These are phyloP conservation scores for Ophonus ardosiacus DNA, from an alignment of 2,888 invertebrate species.

Conservation along the genomic window DNA sequence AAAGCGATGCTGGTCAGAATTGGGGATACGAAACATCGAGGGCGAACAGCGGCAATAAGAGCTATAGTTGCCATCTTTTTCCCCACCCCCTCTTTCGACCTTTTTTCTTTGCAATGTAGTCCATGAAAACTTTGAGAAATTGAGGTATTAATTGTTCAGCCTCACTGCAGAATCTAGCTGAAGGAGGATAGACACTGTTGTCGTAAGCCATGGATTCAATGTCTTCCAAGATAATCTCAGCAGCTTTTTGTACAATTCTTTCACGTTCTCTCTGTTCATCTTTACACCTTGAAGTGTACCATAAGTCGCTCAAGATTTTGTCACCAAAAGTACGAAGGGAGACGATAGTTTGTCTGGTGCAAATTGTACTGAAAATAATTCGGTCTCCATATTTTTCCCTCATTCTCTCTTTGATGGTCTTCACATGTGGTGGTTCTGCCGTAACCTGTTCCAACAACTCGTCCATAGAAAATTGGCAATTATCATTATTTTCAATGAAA, in stretches of 20 bases:
- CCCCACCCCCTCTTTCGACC: not conserved
- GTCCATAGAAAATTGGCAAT: slow-evolving; percentile 42
- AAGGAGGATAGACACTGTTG: not conserved
- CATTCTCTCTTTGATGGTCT: slow-evolving; percentile 52
- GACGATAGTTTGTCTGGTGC: slow-evolving; percentile 26
- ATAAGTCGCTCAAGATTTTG: slow-evolving; percentile 33
- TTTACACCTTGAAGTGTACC: slow-evolving; percentile 24
- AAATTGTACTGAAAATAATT: slow-evolving; percentile 17
- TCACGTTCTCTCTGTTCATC: slow-evolving; percentile 34
- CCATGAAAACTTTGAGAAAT: not conserved
- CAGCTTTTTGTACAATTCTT: slow-evolving; percentile 49
- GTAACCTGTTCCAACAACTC: slow-evolving; percentile 58
- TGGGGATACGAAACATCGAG: slow-evolving; percentile 51
- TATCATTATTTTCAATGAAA: slow-evolving; percentile 14
- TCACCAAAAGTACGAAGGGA: slow-evolving; percentile 23
- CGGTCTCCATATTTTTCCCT: slow-evolving; percentile 33
- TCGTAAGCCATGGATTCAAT: slow-evolving; percentile 21
- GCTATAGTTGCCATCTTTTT: not conserved
- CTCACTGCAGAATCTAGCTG: not conserved
- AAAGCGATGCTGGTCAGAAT: slow-evolving; percentile 56
- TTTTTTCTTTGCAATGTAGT: not conserved
- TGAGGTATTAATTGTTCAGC: not conserved
- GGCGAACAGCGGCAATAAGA: slow-evolving; percentile 9
- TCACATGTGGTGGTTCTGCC: slow-evolving; percentile 49
- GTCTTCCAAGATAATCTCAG: slow-evolving; percentile 53